Conservation (phyloP, 2,113 vertebrate genomes). For the Butorides virescens region DNA sequence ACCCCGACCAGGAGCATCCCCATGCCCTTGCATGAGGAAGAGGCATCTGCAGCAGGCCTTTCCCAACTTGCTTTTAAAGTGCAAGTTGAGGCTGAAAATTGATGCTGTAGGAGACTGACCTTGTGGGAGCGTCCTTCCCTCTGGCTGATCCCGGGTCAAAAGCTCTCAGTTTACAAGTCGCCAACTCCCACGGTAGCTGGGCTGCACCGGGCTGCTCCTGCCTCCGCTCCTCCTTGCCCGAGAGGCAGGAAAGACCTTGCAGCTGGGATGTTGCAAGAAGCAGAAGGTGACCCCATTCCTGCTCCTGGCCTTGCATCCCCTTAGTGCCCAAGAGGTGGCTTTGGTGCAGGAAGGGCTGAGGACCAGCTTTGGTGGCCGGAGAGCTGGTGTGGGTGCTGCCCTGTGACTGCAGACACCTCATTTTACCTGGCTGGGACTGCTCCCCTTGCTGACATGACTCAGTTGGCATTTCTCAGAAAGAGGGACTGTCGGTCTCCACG, state of each 20-base stretch:
- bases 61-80: not conserved
- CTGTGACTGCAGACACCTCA: not conserved
- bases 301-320: not conserved
- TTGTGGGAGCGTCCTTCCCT: not conserved
- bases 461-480: not conserved
- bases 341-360: not conserved
- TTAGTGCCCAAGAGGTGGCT: not conserved
- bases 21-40: not conserved
- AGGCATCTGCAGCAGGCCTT: not conserved
- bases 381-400: not conserved
- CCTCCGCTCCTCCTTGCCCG: fast-evolving
- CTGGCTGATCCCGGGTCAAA: not conserved
- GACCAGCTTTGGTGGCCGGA: not conserved
- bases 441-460: not conserved
- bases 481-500: not conserved
- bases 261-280: not conserved
- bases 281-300: not conserved
- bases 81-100: not conserved
- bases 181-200: not conserved
- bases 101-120: constrained; percentile 20
- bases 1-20: not conserved
- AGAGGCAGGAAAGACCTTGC: not conserved
- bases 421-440: not conserved
- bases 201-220: not conserved
- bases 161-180: not conserved